phyloP scores from a whole-genome alignment of 64 coral and sea anemone species.

The Stylophora pistillata region DNA sequence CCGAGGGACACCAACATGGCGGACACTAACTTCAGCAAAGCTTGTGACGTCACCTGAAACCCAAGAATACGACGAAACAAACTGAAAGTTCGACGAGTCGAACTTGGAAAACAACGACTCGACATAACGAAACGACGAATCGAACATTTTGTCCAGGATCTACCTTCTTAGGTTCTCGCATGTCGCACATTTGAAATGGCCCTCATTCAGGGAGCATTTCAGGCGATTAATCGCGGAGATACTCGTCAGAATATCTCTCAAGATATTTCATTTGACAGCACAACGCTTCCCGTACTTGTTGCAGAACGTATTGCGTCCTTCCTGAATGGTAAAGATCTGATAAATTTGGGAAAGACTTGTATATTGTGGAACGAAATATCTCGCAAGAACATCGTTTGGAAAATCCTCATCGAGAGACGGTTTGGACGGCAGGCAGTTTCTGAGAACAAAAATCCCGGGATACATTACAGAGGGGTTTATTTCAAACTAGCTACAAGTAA shows the following conservation, averaged over 20 bases:
- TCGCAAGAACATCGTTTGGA: slow-evolving; percentile 61
- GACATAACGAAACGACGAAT: too few species aligned
- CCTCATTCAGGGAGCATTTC: not conserved
- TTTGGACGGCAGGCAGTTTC: slow-evolving; percentile 27
- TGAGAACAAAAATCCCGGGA: not conserved
- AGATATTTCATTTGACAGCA: not conserved
- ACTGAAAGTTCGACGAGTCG: too few species aligned
- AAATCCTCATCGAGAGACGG: slow-evolving; percentile 49
- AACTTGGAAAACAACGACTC: too few species aligned
- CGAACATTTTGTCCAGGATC: too few species aligned
- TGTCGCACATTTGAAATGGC: not conserved
- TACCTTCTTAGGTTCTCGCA: too few species aligned
- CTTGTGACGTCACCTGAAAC: too few species aligned
- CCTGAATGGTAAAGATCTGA: slow-evolving; percentile 68
- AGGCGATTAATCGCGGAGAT: not conserved
- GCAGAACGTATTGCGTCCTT: slow-evolving; percentile 73
- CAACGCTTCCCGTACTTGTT: slow-evolving; percentile 56
- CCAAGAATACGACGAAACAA: too few species aligned
- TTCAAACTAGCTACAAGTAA: slow-evolving; percentile 56
- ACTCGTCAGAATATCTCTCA: not conserved
- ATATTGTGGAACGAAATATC: slow-evolving; percentile 72
- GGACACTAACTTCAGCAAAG: too few species aligned
- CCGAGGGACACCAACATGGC: too few species aligned
- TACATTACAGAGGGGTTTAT: slow-evolving; percentile 63
- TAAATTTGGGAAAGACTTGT: slow-evolving; percentile 74